These are phyloP conservation scores for Temnothorax nylanderi DNA, from an alignment of 1,140 invertebrate genomes.

Conservation along the genomic window DNA sequence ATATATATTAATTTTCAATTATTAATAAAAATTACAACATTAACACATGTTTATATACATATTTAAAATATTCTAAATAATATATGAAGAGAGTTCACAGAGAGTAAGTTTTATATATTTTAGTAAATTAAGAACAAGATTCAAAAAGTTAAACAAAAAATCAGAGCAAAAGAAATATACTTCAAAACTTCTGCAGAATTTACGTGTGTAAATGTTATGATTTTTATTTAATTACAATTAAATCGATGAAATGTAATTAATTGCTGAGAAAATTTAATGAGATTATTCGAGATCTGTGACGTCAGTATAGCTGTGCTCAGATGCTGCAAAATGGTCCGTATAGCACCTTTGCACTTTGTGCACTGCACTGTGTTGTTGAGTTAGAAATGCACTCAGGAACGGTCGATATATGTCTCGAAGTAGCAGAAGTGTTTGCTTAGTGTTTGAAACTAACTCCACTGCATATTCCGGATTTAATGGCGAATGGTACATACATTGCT, in stretches of 20 bases:
- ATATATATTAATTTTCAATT: constrained; percentile 7
- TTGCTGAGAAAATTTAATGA: constrained; percentile 14
- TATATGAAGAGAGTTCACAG: neutral
- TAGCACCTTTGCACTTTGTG: constrained; percentile 35
- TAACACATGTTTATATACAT: neutral
- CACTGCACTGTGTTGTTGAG: constrained; percentile 49
- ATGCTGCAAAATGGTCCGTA: constrained; percentile 46
- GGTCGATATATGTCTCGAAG: constrained; percentile 56
- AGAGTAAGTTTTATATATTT: neutral
- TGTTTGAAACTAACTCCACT: constrained; percentile 56
- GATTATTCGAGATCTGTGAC: constrained; percentile 3
- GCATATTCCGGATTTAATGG: constrained; percentile 59
- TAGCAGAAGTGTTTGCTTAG: constrained; percentile 56
- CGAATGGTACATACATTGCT: constrained; percentile 22
- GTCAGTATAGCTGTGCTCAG: constrained; percentile 22
- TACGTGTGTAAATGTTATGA: neutral
- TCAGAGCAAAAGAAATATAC: neutral
- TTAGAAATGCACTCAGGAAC: constrained; percentile 57
- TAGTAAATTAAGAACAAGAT: neutral
- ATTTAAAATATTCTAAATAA: neutral
- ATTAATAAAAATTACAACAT: neutral
- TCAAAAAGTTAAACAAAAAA: neutral
- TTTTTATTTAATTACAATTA: constrained; percentile 1
- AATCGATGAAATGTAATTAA: neutral
- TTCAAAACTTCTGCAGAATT: neutral